Evolutionary conservation across 2,113 vertebrate species (phyloP), one percentile per base, ranked within the genome.

Genomic region (Pseudorhombus dupliciocellatus): DNA sequence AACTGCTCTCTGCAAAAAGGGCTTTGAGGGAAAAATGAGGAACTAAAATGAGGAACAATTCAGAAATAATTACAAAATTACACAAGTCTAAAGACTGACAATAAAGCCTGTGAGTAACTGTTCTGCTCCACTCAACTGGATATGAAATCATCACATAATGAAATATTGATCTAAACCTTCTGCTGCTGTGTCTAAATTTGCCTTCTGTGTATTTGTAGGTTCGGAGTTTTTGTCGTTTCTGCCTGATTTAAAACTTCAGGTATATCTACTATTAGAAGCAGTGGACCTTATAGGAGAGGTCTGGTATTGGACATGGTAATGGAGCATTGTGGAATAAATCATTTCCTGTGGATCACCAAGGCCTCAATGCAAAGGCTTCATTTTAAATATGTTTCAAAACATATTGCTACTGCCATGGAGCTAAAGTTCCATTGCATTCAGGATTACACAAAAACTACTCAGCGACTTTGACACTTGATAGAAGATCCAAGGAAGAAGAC

Each of bases 11-110:
- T 5, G 37, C 59, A 78, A 26, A 85, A 85, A 57, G 46, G 62
- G 52, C 59, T 77, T 56, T 34, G 24, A 69, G 57, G 70, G 46
- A 58, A 80, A 79, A 80, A 46, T 20, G 42, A 46, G 42, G 42
- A 46, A 50, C 6, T 50, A 15, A 50, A 50, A 50, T n/a, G 21
- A 80, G 61, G 25, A 83, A 72, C 59, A 30, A 52, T 69, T 79
- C 64, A 73, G 74, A 83, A 78, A 74, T 87, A 83, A 89, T 80
- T 80, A 80, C 77, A 67, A 75, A 83, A 79, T 77, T 58, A 81
- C 70, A 72, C 50, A 52, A 82, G 83, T 70, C 34, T 60, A 73
- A 89, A 57, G 58, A 76, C 26, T 52, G 54, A 57, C 71, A 70
- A 54, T 84, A 66, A 84, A 80, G 63, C 21, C 54, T 52, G 37